These are phyloP conservation scores for Toxotes jaculatrix DNA, from an alignment of 2,113 vertebrate species.

Conservation along the genomic window DNA sequence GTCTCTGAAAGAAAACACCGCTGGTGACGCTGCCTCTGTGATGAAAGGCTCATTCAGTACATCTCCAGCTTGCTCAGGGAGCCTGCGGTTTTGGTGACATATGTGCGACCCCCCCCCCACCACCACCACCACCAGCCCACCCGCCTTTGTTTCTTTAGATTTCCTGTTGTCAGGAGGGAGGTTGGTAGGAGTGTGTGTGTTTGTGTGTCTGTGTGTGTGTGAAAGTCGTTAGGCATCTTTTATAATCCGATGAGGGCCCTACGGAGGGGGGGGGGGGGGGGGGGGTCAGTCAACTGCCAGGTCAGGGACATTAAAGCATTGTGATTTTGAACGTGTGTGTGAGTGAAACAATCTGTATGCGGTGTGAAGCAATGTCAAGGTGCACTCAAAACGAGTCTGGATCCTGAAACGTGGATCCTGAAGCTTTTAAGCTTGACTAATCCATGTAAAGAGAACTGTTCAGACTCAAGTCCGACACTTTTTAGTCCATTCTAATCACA, in stretches of 20 bases:
- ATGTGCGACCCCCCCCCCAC: conserved; percentile 51
- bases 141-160: conserved; percentile 71
- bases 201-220: conserved; percentile 60
- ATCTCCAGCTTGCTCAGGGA: conserved; percentile 59
- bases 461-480: not conserved
- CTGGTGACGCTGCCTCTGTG: conserved; percentile 26
- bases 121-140: conserved; percentile 11
- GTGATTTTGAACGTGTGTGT: conserved; percentile 25
- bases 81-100: conserved; percentile 74
- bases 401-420: too few relatives aligned
- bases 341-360: conserved; percentile 19
- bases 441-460: not conserved
- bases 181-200: conserved; percentile 47
- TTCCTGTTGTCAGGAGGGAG: conserved; percentile 65
- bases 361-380: conserved; percentile 41
- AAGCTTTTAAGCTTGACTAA: not conserved
- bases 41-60: conserved; percentile 67
- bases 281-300: conserved; percentile 25
- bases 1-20: conserved; percentile 34
- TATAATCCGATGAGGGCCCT: conserved; percentile 54
- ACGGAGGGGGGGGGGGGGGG: not conserved
- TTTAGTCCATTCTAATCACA: not conserved
- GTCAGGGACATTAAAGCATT: conserved; percentile 27
- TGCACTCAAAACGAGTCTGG: not conserved
- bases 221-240: conserved; percentile 61